phyloP scores from a whole-genome alignment of 1,140 invertebrate genomes.

The Elymnias hypermnestra region DNA sequence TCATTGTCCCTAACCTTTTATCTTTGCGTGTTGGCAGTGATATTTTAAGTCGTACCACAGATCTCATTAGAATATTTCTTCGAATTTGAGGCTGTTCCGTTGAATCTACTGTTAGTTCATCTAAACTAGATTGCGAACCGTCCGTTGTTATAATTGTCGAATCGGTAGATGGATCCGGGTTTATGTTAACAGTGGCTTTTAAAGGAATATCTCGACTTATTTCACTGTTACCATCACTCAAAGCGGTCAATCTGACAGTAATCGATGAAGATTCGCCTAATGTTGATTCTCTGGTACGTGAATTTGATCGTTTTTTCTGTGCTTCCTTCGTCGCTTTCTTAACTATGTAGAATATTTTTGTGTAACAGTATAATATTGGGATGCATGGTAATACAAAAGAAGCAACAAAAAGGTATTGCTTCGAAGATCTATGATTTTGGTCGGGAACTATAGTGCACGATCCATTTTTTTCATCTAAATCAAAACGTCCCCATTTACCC shows the following conservation, averaged over 20 bases:
- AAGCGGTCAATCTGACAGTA: constrained; percentile 9
- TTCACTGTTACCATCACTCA: constrained; percentile 6
- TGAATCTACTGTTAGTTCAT: constrained; percentile 15
- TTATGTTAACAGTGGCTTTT: background rate
- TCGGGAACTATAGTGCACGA: constrained; percentile 87
- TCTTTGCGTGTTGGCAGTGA: constrained; percentile 84
- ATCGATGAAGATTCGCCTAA: constrained; percentile 19
- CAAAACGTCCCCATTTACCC: constrained; percentile 86
- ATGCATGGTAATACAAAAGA: constrained; percentile 86
- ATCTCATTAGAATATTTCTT: constrained; percentile 35
- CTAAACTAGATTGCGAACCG: constrained; percentile 1
- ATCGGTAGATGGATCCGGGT: background rate
- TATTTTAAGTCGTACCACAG: constrained; percentile 48
- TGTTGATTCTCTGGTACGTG: constrained; percentile 16
- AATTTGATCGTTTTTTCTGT: constrained; percentile 26
- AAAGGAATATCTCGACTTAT: background rate
- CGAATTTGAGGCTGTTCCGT: constrained; percentile 13
- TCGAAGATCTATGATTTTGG: constrained; percentile 80
- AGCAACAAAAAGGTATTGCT: constrained; percentile 85
- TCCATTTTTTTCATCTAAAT: constrained; percentile 81
- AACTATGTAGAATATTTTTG: constrained; percentile 87
- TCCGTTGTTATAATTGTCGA: constrained; percentile 14
- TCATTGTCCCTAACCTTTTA: constrained; percentile 87
- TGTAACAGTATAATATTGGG: constrained; percentile 86
- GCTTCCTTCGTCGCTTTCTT: constrained; percentile 81